phyloP scores from a whole-genome alignment of 1,140 invertebrate genomes.

The Meloidogyne exigua region DNA sequence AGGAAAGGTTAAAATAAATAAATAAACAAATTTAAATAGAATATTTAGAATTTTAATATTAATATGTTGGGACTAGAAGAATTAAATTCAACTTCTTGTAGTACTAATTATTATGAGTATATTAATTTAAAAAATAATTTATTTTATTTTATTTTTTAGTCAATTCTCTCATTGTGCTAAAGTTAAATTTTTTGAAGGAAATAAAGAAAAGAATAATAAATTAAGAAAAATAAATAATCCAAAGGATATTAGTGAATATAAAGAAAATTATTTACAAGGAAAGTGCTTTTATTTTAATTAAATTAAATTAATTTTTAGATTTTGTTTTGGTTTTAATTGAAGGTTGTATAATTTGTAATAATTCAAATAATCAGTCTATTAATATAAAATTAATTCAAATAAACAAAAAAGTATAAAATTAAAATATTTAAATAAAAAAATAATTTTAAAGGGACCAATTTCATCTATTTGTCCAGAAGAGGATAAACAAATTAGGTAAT shows the following conservation, averaged over 20 bases:
- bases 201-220: background rate
- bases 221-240: background rate
- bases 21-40: too few relatives aligned
- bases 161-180: background rate
- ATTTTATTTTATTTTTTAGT: background rate
- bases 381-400: background rate
- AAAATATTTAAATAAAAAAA: background rate
- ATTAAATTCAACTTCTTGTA: background rate
- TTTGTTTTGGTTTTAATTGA: background rate
- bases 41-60: too few relatives aligned
- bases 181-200: background rate
- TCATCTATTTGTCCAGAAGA: background rate
- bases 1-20: too few relatives aligned
- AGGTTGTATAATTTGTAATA: background rate
- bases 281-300: background rate
- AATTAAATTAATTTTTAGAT: background rate
- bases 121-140: too few relatives aligned
- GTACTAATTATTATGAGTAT: background rate
- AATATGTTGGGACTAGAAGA: background rate
- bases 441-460: constrained; percentile 1
- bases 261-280: background rate
- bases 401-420: background rate
- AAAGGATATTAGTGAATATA: background rate
- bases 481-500: background rate
- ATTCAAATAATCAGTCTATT: background rate